Evolutionary conservation across 2,113 vertebrate genomes (phyloP).

Genomic region (Cyrtonyx montezumae): DNA sequence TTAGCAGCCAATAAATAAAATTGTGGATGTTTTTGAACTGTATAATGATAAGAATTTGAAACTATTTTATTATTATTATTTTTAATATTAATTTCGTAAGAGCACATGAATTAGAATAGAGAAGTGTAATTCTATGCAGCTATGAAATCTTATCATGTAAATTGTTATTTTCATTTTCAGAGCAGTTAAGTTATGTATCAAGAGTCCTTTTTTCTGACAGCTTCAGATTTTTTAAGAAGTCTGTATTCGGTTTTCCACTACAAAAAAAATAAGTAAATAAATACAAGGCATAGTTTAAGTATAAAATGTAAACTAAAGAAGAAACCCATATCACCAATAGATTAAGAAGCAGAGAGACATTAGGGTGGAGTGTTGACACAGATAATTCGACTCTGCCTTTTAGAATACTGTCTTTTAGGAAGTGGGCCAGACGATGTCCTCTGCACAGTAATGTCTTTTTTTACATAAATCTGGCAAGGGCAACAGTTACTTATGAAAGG

Average conservation of each 20-base stretch:
- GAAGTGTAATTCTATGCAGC: conserved; percentile 46
- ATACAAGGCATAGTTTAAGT: not conserved
- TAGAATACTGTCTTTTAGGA: not conserved
- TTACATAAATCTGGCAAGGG: conserved; percentile 10
- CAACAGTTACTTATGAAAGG: conserved; percentile 14
- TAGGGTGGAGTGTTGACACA: not conserved
- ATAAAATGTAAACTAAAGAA: not conserved
- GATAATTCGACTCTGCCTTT: not conserved
- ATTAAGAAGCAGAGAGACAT: not conserved
- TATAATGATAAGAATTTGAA: conserved; percentile 77
- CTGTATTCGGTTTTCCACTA: not conserved
- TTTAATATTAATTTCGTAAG: conserved; percentile 6
- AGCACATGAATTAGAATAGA: conserved; percentile 28
- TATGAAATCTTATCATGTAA: conserved; percentile 18
- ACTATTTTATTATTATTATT: conserved; percentile 11
- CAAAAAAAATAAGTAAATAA: not conserved
- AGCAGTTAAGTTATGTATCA: conserved; percentile 8
- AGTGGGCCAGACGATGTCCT: not conserved
- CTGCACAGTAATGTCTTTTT: not conserved
- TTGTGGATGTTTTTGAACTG: conserved; percentile 84
- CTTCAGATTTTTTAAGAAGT: not conserved
- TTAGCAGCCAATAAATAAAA: conserved; percentile 92
- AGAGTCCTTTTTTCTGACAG: not conserved
- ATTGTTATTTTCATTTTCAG: conserved; percentile 51
- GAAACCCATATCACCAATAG: not conserved